These are phyloP conservation scores for Caenorhabditis sp. DNA, from an alignment of 2,888 invertebrate genomes.

Conservation along the genomic window DNA sequence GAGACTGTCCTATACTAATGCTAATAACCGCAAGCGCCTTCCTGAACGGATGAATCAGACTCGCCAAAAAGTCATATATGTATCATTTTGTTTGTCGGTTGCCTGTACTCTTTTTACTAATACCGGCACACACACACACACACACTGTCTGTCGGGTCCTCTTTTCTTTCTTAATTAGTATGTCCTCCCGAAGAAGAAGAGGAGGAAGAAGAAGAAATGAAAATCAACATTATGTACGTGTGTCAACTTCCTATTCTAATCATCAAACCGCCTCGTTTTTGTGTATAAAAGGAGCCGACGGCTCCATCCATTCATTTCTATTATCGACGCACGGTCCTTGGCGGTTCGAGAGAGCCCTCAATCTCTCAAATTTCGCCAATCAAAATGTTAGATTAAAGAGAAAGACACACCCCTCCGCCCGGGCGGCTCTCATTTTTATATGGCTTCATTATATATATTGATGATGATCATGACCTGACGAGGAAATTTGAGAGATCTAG, in stretches of 20 bases:
- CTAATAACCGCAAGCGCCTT: no score
- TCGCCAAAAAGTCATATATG: conserved; percentile 39
- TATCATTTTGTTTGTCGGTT: conserved; percentile 23
- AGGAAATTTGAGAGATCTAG: background rate
- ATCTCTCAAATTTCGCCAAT: no score
- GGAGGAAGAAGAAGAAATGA: no score
- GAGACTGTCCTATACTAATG: no score
- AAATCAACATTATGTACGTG: conserved; percentile 17
- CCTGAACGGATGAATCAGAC: background rate
- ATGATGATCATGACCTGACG: background rate
- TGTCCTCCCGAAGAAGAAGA: no score
- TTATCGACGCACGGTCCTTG: background rate
- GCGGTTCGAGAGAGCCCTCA: no score
- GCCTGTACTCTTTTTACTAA: conserved; percentile 6
- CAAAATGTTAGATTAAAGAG: no score
- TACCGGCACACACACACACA: conserved; percentile 6
- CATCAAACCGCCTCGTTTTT: conserved; percentile 8
- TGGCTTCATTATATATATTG: background rate
- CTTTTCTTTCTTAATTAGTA: conserved; percentile 4
- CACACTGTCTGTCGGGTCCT: background rate
- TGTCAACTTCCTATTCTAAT: conserved; percentile 56
- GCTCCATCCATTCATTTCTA: background rate
- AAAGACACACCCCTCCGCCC: background rate
- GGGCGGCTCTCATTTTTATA: background rate
- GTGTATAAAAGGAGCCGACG: conserved; percentile 14